These are phyloP conservation scores for Aldrovandia affinis DNA, from an alignment of 2,797 vertebrate species.

Conservation along the genomic window DNA sequence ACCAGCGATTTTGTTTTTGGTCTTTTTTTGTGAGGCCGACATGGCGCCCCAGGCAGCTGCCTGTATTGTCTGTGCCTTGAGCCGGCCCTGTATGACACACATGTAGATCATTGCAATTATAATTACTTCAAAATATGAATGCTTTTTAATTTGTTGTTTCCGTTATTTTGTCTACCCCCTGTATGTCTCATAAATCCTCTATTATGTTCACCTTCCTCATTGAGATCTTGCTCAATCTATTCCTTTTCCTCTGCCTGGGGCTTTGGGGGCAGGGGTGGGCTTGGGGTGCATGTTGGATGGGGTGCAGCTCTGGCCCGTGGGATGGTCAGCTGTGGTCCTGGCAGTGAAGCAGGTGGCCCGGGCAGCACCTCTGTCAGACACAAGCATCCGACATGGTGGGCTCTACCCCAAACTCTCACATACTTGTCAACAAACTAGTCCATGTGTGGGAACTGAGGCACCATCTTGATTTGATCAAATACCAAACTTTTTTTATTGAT, in stretches of 20 bases:
- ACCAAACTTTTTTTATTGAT: not conserved
- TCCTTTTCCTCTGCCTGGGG: slow-evolving; percentile 25
- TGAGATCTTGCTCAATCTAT: slow-evolving; percentile 47
- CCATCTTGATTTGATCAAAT: not conserved
- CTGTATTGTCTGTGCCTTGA: no score
- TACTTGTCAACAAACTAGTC: not conserved
- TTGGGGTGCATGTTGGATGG: not conserved
- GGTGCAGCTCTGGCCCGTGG: slow-evolving; percentile 55
- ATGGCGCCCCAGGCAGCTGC: no score
- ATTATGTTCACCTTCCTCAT: slow-evolving; percentile 5
- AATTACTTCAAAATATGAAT: no score
- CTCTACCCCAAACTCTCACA: not conserved
- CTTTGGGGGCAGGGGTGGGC: not conserved
- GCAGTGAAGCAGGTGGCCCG: not conserved
- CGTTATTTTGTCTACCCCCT: no score
- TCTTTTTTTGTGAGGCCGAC: no score
- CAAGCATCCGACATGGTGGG: not conserved
- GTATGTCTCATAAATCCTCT: not conserved
- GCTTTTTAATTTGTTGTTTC: no score
- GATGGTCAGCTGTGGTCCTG: not conserved
- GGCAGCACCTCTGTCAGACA: slow-evolving; percentile 44
- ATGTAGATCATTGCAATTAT: no score
- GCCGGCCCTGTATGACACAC: no score
- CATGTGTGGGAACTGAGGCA: not conserved
- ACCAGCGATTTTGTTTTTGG: no score